phyloP scores from a whole-genome alignment of 2,888 invertebrate genomes.

The Amphiduros pacificus region DNA sequence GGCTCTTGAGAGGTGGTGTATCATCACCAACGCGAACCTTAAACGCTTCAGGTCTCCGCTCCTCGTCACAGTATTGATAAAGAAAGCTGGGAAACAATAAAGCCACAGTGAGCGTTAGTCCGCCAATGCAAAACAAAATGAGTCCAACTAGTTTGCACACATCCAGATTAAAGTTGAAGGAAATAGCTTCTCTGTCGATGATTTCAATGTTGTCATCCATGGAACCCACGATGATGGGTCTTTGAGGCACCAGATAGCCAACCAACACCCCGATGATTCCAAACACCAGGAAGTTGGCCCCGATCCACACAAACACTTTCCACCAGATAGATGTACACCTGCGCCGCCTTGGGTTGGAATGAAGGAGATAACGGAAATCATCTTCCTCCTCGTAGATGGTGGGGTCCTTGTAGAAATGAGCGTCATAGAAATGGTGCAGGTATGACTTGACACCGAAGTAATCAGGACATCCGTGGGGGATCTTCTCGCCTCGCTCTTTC shows the following conservation, averaged over 20 bases:
- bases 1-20: slow-evolving; percentile 42
- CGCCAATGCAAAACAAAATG: slow-evolving; percentile 62
- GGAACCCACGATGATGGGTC: slow-evolving; percentile 53
- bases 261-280: slow-evolving; percentile 62
- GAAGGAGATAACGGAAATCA: slow-evolving; percentile 52
- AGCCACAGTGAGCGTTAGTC: slow-evolving; percentile 60
- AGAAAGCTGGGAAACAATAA: slow-evolving; percentile 62
- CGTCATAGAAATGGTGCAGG: slow-evolving; percentile 63
- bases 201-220: slow-evolving; percentile 50
- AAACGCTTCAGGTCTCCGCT: slow-evolving; percentile 34
- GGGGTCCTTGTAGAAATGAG: slow-evolving; percentile 46
- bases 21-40: slow-evolving; percentile 40
- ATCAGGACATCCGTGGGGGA: slow-evolving; percentile 61
- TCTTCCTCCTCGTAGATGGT: slow-evolving; percentile 56
- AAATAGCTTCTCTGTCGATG: slow-evolving; percentile 58
- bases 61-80: slow-evolving; percentile 59
- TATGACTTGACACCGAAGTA: slow-evolving; percentile 63
- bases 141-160: slow-evolving; percentile 62
- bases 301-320: slow-evolving; percentile 57
- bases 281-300: slow-evolving; percentile 61
- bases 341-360: slow-evolving; percentile 43
- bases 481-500: neutral
- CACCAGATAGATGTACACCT: slow-evolving; percentile 40
- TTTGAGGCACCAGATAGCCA: slow-evolving; percentile 61
- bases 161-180: slow-evolving; percentile 61